These are phyloP conservation scores for Halocynthia aurantium DNA, from an alignment of 23 tunicate species.

Conservation along the genomic window DNA sequence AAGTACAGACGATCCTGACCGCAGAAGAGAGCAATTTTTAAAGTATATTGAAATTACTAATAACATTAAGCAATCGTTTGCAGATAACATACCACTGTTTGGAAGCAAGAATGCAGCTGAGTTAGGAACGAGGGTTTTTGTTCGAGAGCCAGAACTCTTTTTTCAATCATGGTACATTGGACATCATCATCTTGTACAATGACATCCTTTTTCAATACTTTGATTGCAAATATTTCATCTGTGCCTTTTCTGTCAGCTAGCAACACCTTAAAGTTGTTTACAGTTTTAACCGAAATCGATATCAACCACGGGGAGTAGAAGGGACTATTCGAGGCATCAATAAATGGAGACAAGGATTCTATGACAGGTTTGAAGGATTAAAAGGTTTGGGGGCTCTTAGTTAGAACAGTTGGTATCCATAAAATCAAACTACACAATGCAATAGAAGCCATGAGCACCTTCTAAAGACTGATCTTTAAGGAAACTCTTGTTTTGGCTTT, in stretches of 20 bases:
- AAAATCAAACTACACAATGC: no score
- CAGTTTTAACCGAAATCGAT: background rate
- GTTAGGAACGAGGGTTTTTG: constrained; percentile 91
- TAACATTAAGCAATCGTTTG: background rate
- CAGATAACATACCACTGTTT: constrained; percentile 54
- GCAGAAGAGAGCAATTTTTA: background rate
- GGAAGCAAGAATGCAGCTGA: constrained; percentile 88
- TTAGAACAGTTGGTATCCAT: no score
- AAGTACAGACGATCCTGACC: constrained; percentile 86
- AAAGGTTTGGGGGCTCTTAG: no score
- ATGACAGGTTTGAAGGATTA: no score
- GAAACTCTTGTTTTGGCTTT: no score
- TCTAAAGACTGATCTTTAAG: no score
- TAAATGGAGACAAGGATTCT: no score
- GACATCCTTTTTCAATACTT: constrained; percentile 91
- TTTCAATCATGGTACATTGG: constrained; percentile 92
- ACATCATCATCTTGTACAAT: constrained; percentile 97
- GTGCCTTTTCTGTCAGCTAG: constrained; percentile 85
- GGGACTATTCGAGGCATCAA: no score
- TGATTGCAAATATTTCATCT: constrained; percentile 84
- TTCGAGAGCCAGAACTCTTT: constrained; percentile 82
- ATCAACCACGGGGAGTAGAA: no score
- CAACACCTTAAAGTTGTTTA: constrained; percentile 48
- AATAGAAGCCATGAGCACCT: no score
- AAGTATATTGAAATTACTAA: background rate